Conservation (phyloP, 2,113 vertebrate genomes). For the Mugil cephalus region DNA sequence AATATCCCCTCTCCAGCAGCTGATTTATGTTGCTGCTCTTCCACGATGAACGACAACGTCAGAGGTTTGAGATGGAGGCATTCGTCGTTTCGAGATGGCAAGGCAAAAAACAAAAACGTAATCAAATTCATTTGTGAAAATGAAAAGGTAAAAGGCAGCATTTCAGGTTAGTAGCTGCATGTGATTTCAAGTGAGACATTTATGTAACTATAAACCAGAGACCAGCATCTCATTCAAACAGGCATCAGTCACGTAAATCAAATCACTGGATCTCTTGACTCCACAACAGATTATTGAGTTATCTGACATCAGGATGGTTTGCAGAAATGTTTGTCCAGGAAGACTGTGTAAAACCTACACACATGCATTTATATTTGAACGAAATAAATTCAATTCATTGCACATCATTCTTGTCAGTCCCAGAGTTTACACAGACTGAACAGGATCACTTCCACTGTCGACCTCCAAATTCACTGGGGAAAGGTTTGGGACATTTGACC, state of each 20-base stretch:
- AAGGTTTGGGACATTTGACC: too few species aligned
- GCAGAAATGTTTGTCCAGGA: not conserved
- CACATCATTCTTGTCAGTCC: too few species aligned
- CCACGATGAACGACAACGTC: not conserved
- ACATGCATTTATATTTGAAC: too few species aligned
- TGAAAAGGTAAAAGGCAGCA: too few species aligned
- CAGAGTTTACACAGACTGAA: too few species aligned
- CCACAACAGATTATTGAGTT: not conserved
- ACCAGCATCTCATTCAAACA: not conserved
- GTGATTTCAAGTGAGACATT: not conserved
- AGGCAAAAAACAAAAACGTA: not conserved
- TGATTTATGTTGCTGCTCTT: not conserved
- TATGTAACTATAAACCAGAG: not conserved
- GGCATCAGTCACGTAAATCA: not conserved
- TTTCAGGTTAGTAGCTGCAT: too few species aligned
- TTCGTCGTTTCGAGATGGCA: too few species aligned
- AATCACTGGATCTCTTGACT: not conserved
- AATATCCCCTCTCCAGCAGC: too few species aligned
- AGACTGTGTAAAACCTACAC: not conserved
- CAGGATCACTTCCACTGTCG: too few species aligned
- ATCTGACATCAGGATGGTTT: not conserved
- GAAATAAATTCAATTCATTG: too few species aligned
- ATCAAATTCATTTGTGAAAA: not conserved
- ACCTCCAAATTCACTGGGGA: too few species aligned
- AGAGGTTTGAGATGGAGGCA: not conserved